Conservation (phyloP, 2,888 invertebrate genomes). For the Nomada lathburiana region DNA sequence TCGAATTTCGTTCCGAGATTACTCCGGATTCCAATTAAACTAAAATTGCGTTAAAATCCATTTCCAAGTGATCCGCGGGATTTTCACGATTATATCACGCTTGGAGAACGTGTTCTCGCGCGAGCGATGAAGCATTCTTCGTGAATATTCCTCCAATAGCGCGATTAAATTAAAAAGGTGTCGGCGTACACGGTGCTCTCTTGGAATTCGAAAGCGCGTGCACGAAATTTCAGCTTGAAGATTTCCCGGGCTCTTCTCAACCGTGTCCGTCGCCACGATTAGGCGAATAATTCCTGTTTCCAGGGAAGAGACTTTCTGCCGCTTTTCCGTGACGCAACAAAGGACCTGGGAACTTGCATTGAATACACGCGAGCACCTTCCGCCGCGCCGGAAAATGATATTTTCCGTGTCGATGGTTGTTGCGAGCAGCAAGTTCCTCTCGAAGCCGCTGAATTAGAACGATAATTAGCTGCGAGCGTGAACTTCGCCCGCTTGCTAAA, state of each 20-base stretch:
- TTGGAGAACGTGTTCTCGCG: background rate
- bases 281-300: conserved; percentile 28
- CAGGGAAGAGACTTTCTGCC: background rate
- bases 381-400: conserved; percentile 1
- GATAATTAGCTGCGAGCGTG: conserved; percentile 9
- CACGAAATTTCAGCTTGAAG: background rate
- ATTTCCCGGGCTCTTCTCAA: conserved; percentile 20
- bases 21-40: background rate
- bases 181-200: background rate
- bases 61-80: background rate
- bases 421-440: background rate
- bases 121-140: background rate
- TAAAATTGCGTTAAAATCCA: background rate
- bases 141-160: background rate
- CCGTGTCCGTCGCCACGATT: background rate
- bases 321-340: conserved; percentile 22
- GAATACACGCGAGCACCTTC: conserved; percentile 16
- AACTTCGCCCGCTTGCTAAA: conserved; percentile 11
- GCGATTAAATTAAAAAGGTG: conserved; percentile 28
- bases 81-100: conserved; percentile 9
- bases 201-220: background rate
- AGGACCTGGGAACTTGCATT: conserved; percentile 1
- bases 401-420: conserved; percentile 22
- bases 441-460: background rate
- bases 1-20: background rate